Percentiles rank a stretch among this genome's conserved stretches.
Evolutionary conservation across 2,797 vertebrate genomes (phyloP).

Genomic region (Pseudocheirus occidentalis): DNA sequence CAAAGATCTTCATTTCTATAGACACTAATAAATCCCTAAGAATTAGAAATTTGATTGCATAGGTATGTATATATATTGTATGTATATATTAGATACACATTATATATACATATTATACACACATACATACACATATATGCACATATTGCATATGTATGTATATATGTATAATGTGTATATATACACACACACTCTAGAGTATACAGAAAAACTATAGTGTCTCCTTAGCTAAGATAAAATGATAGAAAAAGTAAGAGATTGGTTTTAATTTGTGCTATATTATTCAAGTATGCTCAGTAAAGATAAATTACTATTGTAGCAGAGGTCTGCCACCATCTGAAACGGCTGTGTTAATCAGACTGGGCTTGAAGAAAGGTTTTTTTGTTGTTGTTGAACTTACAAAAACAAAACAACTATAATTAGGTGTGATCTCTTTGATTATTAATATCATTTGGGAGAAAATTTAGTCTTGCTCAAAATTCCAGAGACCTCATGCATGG

Average conservation of each 20-base stretch:
- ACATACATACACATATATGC: no score
- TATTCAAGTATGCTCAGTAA: neutral
- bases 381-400: neutral
- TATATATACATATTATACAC: no score
- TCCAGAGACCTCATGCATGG: neutral
- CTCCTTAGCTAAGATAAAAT: constrained; percentile 15
- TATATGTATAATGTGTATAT: neutral
- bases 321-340: neutral
- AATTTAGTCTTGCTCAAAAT: constrained; percentile 67
- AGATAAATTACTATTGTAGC: neutral
- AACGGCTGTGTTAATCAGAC: neutral
- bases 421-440: constrained; percentile 63
- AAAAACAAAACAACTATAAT: constrained; percentile 15
- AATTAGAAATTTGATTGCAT: constrained; percentile 61
- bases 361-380: neutral
- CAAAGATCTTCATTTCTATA: constrained; percentile 67
- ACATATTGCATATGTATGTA: neutral
- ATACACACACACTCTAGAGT: neutral
- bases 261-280: constrained; percentile 44
- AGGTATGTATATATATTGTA: neutral
- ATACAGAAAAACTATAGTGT: neutral
- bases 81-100: no score
- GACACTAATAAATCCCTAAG: constrained; percentile 30
- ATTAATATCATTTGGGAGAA: constrained; percentile 63
- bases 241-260: constrained; percentile 27